These are phyloP conservation scores for Phaethon lepturus DNA, from an alignment of 2,113 vertebrate species.

Conservation along the genomic window DNA sequence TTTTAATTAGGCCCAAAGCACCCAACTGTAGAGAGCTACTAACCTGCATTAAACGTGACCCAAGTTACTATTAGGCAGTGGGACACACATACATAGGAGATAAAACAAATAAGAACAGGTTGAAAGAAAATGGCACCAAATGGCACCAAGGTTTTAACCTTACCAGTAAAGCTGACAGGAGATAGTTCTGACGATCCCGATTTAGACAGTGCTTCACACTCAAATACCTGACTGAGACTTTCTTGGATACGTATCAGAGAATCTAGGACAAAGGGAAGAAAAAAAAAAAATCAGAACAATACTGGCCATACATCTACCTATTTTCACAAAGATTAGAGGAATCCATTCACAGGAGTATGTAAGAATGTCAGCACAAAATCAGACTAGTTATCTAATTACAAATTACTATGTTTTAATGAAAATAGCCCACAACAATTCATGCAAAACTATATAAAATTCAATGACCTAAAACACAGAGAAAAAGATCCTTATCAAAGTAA, in stretches of 20 bases:
- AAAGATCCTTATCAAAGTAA: not conserved
- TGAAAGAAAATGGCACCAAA: not conserved
- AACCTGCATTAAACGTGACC: not conserved
- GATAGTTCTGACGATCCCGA: slow-evolving; percentile 75
- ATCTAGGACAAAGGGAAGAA: slow-evolving; percentile 76
- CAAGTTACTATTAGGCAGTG: not conserved
- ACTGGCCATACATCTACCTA: not conserved
- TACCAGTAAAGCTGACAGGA: slow-evolving; percentile 78
- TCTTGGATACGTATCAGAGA: slow-evolving; percentile 89
- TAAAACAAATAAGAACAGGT: not conserved
- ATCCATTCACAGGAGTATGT: not conserved
- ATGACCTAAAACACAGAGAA: not conserved
- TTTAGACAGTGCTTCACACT: slow-evolving; percentile 75
- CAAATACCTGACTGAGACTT: slow-evolving; percentile 74
- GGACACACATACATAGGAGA: not conserved
- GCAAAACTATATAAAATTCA: not conserved
- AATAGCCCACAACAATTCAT: not conserved
- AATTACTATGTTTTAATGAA: not conserved
- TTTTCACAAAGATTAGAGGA: not conserved
- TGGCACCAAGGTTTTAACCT: slow-evolving; percentile 10
- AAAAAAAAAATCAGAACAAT: not conserved
- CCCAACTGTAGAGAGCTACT: not conserved
- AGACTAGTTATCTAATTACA: not conserved
- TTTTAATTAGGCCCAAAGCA: not conserved
- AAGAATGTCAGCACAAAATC: not conserved